A percentile compares a stretch with the other conserved stretches of the same genome.
phyloP scores from a whole-genome alignment of 2,888 invertebrate species.

The Acholoe squamosa region DNA sequence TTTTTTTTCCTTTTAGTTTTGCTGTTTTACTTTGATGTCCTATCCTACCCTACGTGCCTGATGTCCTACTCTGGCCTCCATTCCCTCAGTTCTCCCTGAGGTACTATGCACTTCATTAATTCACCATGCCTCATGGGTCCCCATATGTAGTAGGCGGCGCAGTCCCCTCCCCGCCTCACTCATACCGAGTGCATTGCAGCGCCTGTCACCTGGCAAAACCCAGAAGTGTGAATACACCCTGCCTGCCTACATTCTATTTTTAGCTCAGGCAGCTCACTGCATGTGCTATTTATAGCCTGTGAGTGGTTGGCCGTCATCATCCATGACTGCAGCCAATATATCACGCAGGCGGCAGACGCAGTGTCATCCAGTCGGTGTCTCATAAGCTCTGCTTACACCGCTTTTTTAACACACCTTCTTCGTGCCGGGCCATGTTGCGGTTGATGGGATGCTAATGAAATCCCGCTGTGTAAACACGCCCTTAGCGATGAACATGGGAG shows the following conservation, averaged over 20 bases:
- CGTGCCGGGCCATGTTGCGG: neutral
- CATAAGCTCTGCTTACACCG: slow-evolving; percentile 14
- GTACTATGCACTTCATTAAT: too few relatives aligned
- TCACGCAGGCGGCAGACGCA: neutral
- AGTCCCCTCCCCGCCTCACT: neutral
- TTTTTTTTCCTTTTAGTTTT: too few relatives aligned
- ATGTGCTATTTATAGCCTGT: neutral
- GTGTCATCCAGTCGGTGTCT: neutral
- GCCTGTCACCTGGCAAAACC: slow-evolving; percentile 33
- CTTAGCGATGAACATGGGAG: neutral
- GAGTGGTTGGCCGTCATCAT: neutral
- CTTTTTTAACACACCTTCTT: neutral
- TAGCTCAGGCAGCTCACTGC: slow-evolving; percentile 8
- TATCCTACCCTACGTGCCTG: too few relatives aligned
- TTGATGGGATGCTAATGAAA: neutral
- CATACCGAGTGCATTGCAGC: neutral
- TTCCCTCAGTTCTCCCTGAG: too few relatives aligned
- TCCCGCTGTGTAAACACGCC: neutral
- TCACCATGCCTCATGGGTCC: too few relatives aligned
- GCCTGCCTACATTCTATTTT: neutral
- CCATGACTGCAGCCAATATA: neutral
- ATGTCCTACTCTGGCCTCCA: too few relatives aligned
- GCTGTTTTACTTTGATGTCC: too few relatives aligned
- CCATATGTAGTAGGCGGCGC: neutral
- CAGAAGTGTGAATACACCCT: neutral